Evolutionary conservation across 2,797 vertebrate genomes (phyloP), one percentile per base, ranked within the genome.

Genomic region (Siniperca scherzeri): DNA sequence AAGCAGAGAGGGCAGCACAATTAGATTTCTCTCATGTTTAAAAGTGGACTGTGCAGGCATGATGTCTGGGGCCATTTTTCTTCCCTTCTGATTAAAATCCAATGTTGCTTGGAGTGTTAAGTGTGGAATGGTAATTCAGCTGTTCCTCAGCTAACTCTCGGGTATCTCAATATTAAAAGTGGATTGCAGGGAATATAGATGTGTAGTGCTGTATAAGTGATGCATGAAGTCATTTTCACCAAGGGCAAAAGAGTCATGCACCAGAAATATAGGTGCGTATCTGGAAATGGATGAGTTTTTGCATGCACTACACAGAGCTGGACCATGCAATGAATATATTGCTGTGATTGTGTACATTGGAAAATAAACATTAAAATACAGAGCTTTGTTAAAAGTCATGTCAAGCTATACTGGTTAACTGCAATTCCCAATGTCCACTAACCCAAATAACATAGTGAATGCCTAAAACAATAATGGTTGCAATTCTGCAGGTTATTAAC

Each of bases 201-300:
- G 91, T 88, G 85, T 80, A 73, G 83, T 53, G 74, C 78, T 68
- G 77, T 91, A 87, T 90, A 93, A 93, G 91, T 92, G 92, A 94
- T 92, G 93, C 93, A 94, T 93, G 84, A 93, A 94, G 94, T 93
- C 79, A 92, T 95, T 95, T 95, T 87, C 84, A 89, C 80, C 92
- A 94, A 95, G 93, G 94, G 91, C 94, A 91, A 92, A 93, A 74
- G 85, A 94, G 93, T 95, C 91, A 79, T 60, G 77, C 81, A 73
- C 76, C 74, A 85, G 77, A 88, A 91, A 91, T 84, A 83, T 78
- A 56, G 80, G 73, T 89, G 83, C 57, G 40, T 88, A 46, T 52
- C 48, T 65, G 74, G 80, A 90, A 92, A 83, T 53, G 55, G 75
- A 77, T 50, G 72, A 61, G 40, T 77, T 93, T 95, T 92, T 92